Base-by-base conservation (phyloP, 2,113 vertebrate species). In the Nannobrachium achirus region DNA sequence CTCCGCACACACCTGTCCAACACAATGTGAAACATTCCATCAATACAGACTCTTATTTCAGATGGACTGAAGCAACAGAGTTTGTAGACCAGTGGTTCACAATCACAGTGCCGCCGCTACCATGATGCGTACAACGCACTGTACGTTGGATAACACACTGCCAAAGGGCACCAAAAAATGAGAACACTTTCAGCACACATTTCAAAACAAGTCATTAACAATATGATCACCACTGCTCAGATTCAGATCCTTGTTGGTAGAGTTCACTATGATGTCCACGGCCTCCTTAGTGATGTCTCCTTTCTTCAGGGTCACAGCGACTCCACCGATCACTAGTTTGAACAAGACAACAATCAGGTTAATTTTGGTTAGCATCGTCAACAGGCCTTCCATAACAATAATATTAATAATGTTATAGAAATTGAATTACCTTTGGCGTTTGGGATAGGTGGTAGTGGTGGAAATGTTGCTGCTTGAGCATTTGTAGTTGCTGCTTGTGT, bases 191-290 rank as follows among this genome's bases (percentile, higher is more conserved):
- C 7, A 39, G 48, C 8, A 10, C 6, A 20, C 7, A 15, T 8
- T n/a, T 10, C 9, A 50, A 13, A 7, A 70, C 20, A 49, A 15
- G 73, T 48, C 10, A 11, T 61, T 72, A 33, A 33, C 25, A n/a
- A n/a, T n/a, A 33, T 33, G 25, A 33, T 33, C 25, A 87, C 87
- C 87, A 14, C 81, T 69, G 59, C 75, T 18, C 18, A 86, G 86
- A 68, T 87, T 49, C 15, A 89, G 74, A 46, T 8, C 42, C 38
- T 0, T 40, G 74, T 83, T 89, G 56, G 39, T 80, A 16, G 83
- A 87, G 61, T 86, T 89, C 41, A 89, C 87, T 6, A 87, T 89
- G 56, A 80, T 65, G 19, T 89, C 87, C 50, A 74, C 85, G 0
- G 51, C 61, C 72, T 86, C 85, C 68, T 80, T 79, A 19, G 83